Evolutionary conservation across 2,113 vertebrate species (phyloP).

Genomic region (Regulus satrapa): DNA sequence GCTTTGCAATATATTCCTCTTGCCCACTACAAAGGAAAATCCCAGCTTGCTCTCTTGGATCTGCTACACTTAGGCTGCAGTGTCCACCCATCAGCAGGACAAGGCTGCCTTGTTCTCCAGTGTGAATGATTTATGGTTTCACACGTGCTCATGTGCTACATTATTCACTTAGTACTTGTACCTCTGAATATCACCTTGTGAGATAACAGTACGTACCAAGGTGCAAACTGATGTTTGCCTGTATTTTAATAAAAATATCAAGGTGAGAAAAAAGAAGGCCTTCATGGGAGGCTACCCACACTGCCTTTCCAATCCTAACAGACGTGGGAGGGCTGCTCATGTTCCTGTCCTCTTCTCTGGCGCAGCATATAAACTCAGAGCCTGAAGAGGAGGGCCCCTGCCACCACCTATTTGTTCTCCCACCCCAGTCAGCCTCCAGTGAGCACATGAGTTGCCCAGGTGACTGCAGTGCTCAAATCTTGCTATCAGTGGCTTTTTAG

Average conservation of each 20-base stretch:
- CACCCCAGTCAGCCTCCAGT: fast-evolving
- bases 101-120: slow-evolving; percentile 49
- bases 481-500: background rate
- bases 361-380: background rate
- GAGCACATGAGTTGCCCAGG: background rate
- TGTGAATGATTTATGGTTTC: slow-evolving; percentile 50
- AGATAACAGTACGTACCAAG: background rate
- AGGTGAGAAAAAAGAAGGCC: background rate
- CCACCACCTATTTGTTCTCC: fast-evolving
- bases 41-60: background rate
- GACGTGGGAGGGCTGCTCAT: fast-evolving
- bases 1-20: slow-evolving; percentile 7
- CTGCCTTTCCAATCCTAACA: background rate
- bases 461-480: background rate
- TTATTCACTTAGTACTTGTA: slow-evolving; percentile 38
- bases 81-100: slow-evolving; percentile 41
- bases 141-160: slow-evolving; percentile 14
- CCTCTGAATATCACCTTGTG: slow-evolving; percentile 32
- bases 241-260: background rate
- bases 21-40: background rate
- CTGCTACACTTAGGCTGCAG: slow-evolving; percentile 31
- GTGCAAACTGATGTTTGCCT: background rate
- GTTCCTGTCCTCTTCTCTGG: background rate
- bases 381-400: background rate
- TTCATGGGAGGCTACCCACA: background rate